Conservation (phyloP, 2,113 vertebrate species). For the Petaurus breviceps region DNA sequence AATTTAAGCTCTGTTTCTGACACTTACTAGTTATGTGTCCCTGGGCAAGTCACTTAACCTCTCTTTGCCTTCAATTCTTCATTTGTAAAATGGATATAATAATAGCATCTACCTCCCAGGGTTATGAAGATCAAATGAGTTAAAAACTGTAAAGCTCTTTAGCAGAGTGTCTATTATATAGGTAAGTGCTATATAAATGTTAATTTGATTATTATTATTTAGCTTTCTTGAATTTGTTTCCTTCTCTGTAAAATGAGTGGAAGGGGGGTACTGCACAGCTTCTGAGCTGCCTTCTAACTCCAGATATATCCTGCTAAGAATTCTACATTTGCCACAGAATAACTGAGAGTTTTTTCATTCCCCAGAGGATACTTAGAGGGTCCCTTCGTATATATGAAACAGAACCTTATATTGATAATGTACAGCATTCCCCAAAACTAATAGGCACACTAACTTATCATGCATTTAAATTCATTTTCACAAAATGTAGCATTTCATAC, state of each 20-base stretch:
- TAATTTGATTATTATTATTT: background rate
- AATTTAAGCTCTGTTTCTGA: background rate
- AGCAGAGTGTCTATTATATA: too few relatives aligned
- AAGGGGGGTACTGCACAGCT: background rate
- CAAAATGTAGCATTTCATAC: background rate
- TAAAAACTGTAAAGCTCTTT: too few relatives aligned
- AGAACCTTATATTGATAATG: background rate
- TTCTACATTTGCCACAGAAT: background rate
- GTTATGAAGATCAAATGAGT: too few relatives aligned
- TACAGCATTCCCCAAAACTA: background rate
- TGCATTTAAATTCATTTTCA: slow-evolving; percentile 2
- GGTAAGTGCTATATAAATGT: too few relatives aligned
- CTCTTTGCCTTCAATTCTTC: background rate
- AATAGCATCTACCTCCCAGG: too few relatives aligned
- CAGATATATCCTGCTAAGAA: background rate
- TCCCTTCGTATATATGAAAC: background rate
- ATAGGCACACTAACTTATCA: background rate
- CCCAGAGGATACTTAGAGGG: background rate
- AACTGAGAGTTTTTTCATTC: background rate
- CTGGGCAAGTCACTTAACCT: background rate
- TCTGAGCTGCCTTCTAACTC: background rate
- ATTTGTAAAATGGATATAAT: background rate
- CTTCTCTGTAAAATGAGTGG: background rate
- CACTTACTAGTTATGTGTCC: background rate
- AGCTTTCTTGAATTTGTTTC: background rate